Base-by-base conservation (phyloP, 2,888 invertebrate genomes). In the Rhogogaster chlorosoma region DNA sequence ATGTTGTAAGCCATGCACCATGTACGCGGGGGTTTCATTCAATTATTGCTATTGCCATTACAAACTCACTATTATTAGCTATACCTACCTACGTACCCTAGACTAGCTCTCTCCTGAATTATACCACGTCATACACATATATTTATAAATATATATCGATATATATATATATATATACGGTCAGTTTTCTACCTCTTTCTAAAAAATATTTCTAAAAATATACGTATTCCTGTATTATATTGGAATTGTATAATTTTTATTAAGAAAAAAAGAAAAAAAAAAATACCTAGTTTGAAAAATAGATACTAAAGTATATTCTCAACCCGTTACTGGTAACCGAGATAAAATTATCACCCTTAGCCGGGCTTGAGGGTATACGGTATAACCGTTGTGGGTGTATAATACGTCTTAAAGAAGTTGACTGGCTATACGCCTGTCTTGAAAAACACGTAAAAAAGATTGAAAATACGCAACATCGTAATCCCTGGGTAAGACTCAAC, bases 1-100 rank as follows among this genome's bases (percentile, higher is more conserved):
- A 92, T 92, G 92, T 93, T 92, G 91, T 90, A 90, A 89, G 90
- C 87, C 87, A 83, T 84, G 85, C 85, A 86, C 88, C 85, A 29
- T 88, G 86, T 86, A 86, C 26, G 26, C 10, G 26, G 22, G 26
- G 87, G 83, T 87, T 88, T 88, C 87, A 88, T 89, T 89, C 89
- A 87, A 89, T 89, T 89, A 88, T 88, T 87, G 85, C 86, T 86
- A 88, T 85, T 86, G 86, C 86, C 86, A 86, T 88, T 87, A 87
- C 89, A 86, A 88, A 88, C 85, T 87, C 84, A 84, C 90, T 90
- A 90, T 90, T 90, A 90, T 90, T 90, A 90, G 89, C 86, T 83
- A 42, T 83, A 83, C 84, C 83, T 29, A 53, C 77, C 77, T 45
- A 77, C 22, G 18, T 42, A 38, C 77, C n/a, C 18, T 18, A 32